Evolutionary conservation across 1,140 invertebrate species (phyloP).

Genomic region (Cyclargus thomasi): DNA sequence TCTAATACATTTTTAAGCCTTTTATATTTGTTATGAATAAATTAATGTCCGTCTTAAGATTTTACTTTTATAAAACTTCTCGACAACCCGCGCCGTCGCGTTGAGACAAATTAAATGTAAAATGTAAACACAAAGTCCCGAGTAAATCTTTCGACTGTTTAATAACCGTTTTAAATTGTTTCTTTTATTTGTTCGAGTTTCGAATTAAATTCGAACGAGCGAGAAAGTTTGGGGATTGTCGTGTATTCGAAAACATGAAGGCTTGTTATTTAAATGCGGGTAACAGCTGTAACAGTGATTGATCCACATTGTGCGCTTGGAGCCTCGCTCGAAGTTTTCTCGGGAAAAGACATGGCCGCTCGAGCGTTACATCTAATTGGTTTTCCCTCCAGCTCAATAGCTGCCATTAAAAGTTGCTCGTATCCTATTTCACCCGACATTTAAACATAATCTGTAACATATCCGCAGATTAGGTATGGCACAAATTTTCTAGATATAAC

Average conservation of each 20-base stretch:
- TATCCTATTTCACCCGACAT: not conserved
- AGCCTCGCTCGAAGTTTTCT: not conserved
- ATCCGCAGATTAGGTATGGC: too few species aligned
- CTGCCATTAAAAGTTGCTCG: not conserved
- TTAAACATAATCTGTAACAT: not conserved
- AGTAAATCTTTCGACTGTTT: not conserved
- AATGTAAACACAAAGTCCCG: not conserved
- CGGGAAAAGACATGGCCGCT: not conserved
- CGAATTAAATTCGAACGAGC: not conserved
- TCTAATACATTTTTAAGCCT: too few species aligned
- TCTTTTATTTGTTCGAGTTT: not conserved
- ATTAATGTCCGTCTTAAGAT: not conserved
- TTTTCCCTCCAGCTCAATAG: not conserved
- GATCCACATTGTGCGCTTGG: slow-evolving; percentile 2
- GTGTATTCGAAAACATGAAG: slow-evolving; percentile 2
- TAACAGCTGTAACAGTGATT: slow-evolving; percentile 6
- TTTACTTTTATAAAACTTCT: not conserved
- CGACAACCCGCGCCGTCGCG: not conserved
- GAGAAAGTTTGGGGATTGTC: not conserved
- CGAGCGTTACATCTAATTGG: not conserved
- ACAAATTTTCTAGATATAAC: too few species aligned
- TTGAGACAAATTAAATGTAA: not conserved
- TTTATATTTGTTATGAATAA: too few species aligned
- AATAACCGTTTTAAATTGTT: slow-evolving; percentile 1
- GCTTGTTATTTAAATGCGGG: slow-evolving; percentile 12